phyloP scores from a whole-genome alignment of 2,888 invertebrate genomes.

The Lordiphosa andalusiaca region DNA sequence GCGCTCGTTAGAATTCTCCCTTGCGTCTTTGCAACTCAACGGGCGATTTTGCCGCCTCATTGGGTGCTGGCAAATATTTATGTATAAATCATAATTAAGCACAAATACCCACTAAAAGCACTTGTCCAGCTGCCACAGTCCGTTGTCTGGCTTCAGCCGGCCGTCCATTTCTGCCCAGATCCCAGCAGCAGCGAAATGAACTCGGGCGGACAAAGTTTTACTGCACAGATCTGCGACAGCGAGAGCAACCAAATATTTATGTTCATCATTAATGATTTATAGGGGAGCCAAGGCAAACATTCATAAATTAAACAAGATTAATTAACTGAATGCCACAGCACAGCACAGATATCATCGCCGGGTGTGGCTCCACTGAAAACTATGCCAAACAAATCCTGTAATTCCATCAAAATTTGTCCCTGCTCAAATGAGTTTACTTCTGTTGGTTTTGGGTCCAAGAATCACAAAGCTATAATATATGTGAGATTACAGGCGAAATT shows the following conservation, averaged over 20 bases:
- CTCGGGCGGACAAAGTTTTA: slow-evolving; percentile 38
- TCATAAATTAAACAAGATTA: slow-evolving; percentile 64
- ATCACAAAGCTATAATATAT: no score
- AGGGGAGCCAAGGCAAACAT: slow-evolving; percentile 48
- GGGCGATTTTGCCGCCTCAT: slow-evolving; percentile 18
- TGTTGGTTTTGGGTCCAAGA: no score
- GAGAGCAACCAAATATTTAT: slow-evolving; percentile 57
- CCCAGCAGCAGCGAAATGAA: slow-evolving; percentile 12
- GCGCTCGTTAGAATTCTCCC: slow-evolving; percentile 37
- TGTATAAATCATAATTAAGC: slow-evolving; percentile 66
- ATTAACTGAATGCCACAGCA: slow-evolving; percentile 41
- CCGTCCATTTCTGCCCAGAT: slow-evolving; percentile 39
- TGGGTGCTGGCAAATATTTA: slow-evolving; percentile 26
- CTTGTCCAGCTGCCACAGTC: slow-evolving; percentile 12
- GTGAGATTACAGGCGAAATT: no score
- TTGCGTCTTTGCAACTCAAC: slow-evolving; percentile 2
- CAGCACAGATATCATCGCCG: slow-evolving; percentile 1
- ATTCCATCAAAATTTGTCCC: slow-evolving; percentile 9
- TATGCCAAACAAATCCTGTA: slow-evolving; percentile 10
- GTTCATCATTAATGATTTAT: slow-evolving; percentile 64
- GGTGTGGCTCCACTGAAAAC: background rate
- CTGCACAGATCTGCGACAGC: slow-evolving; percentile 39
- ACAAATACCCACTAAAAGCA: slow-evolving; percentile 42
- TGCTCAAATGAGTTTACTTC: slow-evolving; percentile 4
- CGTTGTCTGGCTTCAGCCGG: slow-evolving; percentile 21